A percentile compares a stretch with the other conserved stretches of the same genome.
Evolutionary conservation across 2,888 invertebrate species (phyloP).

Genomic region (Drosophila mercatorum): DNA sequence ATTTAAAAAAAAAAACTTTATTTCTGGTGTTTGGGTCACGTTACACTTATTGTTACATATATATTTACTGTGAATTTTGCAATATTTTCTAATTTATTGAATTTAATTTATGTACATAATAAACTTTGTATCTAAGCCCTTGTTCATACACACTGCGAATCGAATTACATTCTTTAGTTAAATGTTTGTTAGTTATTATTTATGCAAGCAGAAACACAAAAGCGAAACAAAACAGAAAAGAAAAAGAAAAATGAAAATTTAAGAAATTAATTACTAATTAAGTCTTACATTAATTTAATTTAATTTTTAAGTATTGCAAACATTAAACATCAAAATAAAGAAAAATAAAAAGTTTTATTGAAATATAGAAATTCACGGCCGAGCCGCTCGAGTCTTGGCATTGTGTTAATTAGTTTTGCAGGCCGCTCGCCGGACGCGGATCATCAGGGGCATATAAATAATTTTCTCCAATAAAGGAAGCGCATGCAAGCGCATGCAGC

Average conservation of each 20-base stretch:
- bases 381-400: conserved; percentile 25
- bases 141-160: conserved; percentile 55
- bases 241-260: conserved; percentile 3
- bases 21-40: conserved; percentile 73
- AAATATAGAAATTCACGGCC: conserved; percentile 53
- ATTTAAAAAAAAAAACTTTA: conserved; percentile 35
- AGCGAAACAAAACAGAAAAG: background rate
- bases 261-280: conserved; percentile 40
- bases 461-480: conserved; percentile 79
- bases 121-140: conserved; percentile 43
- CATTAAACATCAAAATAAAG: conserved; percentile 68
- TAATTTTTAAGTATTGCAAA: conserved; percentile 73
- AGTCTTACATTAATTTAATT: conserved; percentile 53
- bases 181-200: conserved; percentile 81
- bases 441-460: conserved; percentile 71
- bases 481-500: conserved; percentile 81
- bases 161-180: conserved; percentile 65
- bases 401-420: conserved; percentile 76
- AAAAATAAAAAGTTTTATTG: conserved; percentile 73
- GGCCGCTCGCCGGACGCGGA: conserved; percentile 23
- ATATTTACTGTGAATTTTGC: conserved; percentile 63
- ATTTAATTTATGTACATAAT: conserved; percentile 73
- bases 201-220: conserved; percentile 60
- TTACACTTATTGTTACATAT: conserved; percentile 62
- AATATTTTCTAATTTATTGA: conserved; percentile 79